Conservation (phyloP, 2,888 invertebrate genomes). For the Campaea margaritaria region DNA sequence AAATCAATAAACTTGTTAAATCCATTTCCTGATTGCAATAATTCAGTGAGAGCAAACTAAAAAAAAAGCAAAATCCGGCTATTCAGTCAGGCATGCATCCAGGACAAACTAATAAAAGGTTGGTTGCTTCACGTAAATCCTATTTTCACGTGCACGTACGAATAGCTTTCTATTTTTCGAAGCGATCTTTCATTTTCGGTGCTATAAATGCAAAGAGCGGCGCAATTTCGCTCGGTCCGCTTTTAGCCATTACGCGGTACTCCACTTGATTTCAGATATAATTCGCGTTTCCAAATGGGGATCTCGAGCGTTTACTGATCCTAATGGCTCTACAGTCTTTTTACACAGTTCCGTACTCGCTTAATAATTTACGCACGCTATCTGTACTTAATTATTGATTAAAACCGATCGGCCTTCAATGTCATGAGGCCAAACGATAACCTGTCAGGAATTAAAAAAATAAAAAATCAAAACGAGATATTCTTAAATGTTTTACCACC, state of each 20-base stretch:
- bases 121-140: constrained; percentile 11
- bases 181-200: constrained; percentile 69
- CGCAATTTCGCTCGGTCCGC: constrained; percentile 61
- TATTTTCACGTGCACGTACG: constrained; percentile 14
- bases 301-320: constrained; percentile 16
- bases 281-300: constrained; percentile 36
- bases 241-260: constrained; percentile 53
- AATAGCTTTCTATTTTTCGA: constrained; percentile 54
- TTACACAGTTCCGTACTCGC: constrained; percentile 5
- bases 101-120: constrained; percentile 20
- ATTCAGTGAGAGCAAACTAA: too few relatives aligned
- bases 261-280: constrained; percentile 58
- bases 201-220: constrained; percentile 65
- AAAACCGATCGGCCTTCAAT: too few relatives aligned
- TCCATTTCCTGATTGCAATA: too few relatives aligned
- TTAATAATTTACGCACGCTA: neutral
- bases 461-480: too few relatives aligned
- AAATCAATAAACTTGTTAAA: too few relatives aligned
- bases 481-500: too few relatives aligned
- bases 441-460: too few relatives aligned
- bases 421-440: too few relatives aligned
- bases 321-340: constrained; percentile 13
- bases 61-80: too few relatives aligned
- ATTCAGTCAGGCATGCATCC: too few relatives aligned
- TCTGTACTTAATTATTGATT: neutral